phyloP scores from a whole-genome alignment of 1,140 invertebrate genomes.

The Apis florea region DNA sequence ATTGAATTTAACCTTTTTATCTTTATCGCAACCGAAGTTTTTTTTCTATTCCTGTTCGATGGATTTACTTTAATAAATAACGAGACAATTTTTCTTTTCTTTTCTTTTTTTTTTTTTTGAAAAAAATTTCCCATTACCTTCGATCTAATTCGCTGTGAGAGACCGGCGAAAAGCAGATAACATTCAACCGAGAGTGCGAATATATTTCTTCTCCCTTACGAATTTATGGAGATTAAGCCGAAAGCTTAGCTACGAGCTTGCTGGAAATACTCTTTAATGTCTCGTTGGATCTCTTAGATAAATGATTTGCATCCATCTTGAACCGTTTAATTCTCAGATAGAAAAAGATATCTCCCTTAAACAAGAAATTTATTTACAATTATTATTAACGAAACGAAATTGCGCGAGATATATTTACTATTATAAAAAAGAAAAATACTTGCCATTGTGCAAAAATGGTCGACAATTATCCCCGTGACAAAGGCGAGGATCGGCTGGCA shows the following conservation, averaged over 20 bases:
- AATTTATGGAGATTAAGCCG: conserved; percentile 27
- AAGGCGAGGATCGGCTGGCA: conserved; percentile 38
- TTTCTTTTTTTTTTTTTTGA: neutral
- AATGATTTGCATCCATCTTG: neutral
- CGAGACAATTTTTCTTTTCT: neutral
- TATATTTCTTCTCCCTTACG: neutral
- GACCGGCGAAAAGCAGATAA: neutral
- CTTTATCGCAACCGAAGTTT: neutral
- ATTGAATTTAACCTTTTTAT: too few species aligned
- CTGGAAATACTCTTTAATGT: neutral
- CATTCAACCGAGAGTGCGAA: neutral
- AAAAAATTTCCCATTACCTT: conserved; percentile 55
- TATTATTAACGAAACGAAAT: neutral
- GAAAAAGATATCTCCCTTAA: neutral
- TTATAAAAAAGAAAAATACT: too few species aligned
- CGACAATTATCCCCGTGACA: neutral
- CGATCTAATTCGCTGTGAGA: neutral
- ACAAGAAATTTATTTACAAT: neutral
- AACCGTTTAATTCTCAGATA: neutral
- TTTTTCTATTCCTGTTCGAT: neutral
- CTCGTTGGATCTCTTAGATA: neutral
- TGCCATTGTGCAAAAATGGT: neutral
- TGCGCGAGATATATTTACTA: neutral
- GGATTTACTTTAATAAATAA: neutral
- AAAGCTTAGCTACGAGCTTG: neutral